A percentile compares a stretch with the other conserved stretches of the same genome.
Evolutionary conservation across 2,113 vertebrate genomes (phyloP).

Genomic region (Pterocles burchelli): DNA sequence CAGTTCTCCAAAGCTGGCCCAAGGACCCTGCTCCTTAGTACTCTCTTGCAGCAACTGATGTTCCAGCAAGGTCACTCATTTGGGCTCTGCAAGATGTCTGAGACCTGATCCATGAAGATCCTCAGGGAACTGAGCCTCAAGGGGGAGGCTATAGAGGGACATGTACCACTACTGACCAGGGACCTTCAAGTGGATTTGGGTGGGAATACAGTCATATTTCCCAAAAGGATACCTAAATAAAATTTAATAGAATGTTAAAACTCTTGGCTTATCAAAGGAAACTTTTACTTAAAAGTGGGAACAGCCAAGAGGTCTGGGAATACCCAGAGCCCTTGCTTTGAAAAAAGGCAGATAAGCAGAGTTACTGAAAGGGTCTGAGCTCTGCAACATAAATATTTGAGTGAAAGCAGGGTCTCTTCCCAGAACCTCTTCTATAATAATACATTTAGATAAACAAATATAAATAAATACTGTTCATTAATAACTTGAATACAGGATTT

Average conservation of each 20-base stretch:
- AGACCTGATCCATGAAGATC: not conserved
- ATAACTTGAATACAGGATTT: not conserved
- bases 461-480: not conserved
- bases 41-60: accelerated
- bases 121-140: not conserved
- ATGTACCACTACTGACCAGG: not conserved
- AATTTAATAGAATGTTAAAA: not conserved
- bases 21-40: not conserved
- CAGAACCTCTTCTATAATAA: not conserved
- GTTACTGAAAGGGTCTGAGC: not conserved
- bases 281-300: not conserved
- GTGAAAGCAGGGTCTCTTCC: not conserved
- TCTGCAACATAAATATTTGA: not conserved
- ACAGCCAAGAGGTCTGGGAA: not conserved
- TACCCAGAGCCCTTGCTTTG: not conserved
- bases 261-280: not conserved
- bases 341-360: not conserved
- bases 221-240: not conserved
- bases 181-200: not conserved
- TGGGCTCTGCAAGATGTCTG: not conserved
- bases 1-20: not conserved
- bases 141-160: not conserved
- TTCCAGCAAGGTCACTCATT: not conserved
- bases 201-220: not conserved
- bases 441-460: not conserved